Conservation (phyloP, 2,113 vertebrate species). For the Centropus bengalensis region DNA sequence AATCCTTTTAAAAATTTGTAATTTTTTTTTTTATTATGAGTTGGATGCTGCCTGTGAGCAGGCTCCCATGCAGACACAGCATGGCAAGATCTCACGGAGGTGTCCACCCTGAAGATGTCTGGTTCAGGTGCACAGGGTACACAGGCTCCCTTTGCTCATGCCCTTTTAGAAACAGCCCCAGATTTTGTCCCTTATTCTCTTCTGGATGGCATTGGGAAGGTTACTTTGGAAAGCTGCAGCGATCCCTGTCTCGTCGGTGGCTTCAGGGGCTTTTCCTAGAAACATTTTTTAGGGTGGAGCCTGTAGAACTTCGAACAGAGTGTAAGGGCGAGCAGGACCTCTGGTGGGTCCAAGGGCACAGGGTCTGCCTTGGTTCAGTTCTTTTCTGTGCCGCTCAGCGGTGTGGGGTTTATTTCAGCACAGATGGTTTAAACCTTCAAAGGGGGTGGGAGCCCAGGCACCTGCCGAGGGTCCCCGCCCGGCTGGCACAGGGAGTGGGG, state of each 20-base stretch:
- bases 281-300: not conserved
- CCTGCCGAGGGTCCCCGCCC: rapidly evolving
- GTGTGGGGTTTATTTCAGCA: not conserved
- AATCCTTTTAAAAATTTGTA: not conserved
- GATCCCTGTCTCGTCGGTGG: not conserved
- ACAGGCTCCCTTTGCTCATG: too few species aligned
- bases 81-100: not conserved
- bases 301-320: not conserved
- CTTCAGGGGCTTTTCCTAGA: not conserved
- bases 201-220: not conserved
- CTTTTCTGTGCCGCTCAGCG: not conserved
- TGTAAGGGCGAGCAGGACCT: not conserved
- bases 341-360: not conserved
- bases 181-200: not conserved
- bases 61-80: too few species aligned
- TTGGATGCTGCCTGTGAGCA: not conserved
- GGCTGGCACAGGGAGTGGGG: rapidly evolving
- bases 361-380: not conserved
- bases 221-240: not conserved
- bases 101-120: not conserved
- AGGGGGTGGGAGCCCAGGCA: not conserved
- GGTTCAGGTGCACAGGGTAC: too few species aligned
- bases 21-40: not conserved
- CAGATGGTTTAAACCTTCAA: rapidly evolving
- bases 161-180: too few species aligned